These are phyloP conservation scores for Ellobium chinense DNA, from an alignment of 2,888 invertebrate genomes.

Conservation along the genomic window DNA sequence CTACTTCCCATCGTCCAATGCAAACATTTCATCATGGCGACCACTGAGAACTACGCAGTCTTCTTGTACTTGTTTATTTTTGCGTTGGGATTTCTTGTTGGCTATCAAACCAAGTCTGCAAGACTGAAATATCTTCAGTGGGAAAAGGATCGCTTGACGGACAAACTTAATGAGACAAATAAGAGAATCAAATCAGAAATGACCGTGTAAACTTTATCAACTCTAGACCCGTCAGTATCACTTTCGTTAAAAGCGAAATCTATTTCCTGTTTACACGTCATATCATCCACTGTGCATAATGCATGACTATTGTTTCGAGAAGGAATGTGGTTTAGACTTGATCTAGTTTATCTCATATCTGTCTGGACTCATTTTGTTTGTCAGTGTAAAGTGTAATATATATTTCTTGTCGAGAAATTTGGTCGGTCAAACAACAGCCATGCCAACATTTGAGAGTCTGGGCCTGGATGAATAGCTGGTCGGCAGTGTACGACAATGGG, in stretches of 20 bases:
- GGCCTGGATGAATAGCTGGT: conserved; percentile 77
- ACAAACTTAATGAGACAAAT: conserved; percentile 33
- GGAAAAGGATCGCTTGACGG: conserved; percentile 32
- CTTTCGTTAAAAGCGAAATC: background rate
- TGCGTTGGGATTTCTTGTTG: conserved; percentile 29
- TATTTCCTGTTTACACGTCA: conserved; percentile 36
- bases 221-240: background rate
- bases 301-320: conserved; percentile 12
- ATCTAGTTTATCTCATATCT: too few relatives aligned
- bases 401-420: too few relatives aligned
- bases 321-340: too few relatives aligned
- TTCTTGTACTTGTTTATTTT: conserved; percentile 29
- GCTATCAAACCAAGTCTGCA: conserved; percentile 29
- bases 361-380: too few relatives aligned
- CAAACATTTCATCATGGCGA: conserved; percentile 12
- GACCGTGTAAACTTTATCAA: background rate
- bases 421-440: background rate
- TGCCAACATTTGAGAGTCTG: conserved; percentile 65
- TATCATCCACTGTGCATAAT: background rate
- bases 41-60: background rate
- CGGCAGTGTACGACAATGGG: conserved; percentile 77
- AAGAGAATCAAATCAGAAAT: conserved; percentile 36
- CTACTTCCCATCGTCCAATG: too few relatives aligned
- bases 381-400: too few relatives aligned
- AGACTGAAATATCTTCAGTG: conserved; percentile 40